These are phyloP conservation scores for Chaetorhynchus papuensis DNA, from an alignment of 2,113 vertebrate species.

Conservation along the genomic window DNA sequence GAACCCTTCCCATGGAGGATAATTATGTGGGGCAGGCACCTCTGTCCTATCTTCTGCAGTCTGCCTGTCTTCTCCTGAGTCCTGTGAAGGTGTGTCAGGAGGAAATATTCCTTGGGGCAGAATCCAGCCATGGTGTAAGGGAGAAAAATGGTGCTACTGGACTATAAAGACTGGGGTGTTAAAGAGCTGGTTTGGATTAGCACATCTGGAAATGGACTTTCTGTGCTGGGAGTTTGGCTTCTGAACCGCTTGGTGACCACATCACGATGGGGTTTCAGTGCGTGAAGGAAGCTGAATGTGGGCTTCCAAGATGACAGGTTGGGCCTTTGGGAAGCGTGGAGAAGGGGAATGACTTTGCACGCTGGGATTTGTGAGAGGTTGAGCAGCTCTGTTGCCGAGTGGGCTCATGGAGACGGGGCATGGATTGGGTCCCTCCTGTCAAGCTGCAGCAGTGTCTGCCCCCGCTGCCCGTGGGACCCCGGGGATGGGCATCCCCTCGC, in stretches of 20 bases:
- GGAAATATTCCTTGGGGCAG: not conserved
- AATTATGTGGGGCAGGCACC: not conserved
- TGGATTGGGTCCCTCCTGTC: not conserved
- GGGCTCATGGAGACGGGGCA: not conserved
- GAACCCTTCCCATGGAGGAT: not conserved
- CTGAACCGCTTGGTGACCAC: not conserved
- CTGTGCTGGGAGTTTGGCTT: not conserved
- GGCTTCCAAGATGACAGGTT: not conserved
- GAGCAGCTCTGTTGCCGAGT: not conserved
- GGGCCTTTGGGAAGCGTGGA: accelerated
- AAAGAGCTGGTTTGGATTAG: not conserved
- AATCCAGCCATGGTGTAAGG: not conserved
- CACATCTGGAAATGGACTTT: not conserved
- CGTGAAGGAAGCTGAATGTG: accelerated
- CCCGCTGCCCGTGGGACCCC: accelerated
- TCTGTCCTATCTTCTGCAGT: not conserved
- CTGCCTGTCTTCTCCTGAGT: not conserved
- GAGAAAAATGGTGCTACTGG: not conserved
- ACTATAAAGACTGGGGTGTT: not conserved
- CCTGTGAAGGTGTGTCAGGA: not conserved
- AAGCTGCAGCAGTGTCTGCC: accelerated
- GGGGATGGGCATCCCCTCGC: accelerated
- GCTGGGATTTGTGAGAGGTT: not conserved
- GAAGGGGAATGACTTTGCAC: not conserved
- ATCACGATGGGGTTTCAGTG: accelerated